phyloP scores from a whole-genome alignment of 1,140 invertebrate species.

The Lasaia peninsularis region DNA sequence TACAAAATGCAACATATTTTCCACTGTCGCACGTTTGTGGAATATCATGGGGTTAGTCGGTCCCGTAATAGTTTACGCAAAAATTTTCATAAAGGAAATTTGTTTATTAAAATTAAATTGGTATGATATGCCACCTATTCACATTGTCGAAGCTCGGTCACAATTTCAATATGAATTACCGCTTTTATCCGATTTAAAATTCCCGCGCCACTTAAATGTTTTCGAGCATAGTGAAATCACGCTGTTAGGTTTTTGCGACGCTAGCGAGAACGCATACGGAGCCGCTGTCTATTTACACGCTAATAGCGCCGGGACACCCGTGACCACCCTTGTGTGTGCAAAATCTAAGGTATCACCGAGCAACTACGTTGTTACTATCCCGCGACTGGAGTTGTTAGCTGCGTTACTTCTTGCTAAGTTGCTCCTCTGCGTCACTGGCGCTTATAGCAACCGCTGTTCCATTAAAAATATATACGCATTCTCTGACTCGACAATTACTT shows the following conservation, averaged over 20 bases:
- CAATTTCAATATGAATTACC: conserved; percentile 16
- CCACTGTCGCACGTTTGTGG: conserved; percentile 22
- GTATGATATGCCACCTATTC: conserved; percentile 35
- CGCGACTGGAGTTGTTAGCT: too few relatives aligned
- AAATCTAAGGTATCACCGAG: too few relatives aligned
- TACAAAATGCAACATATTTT: conserved; percentile 18
- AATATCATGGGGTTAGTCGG: conserved; percentile 29
- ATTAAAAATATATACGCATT: too few relatives aligned
- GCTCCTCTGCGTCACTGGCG: too few relatives aligned
- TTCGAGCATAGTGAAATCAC: neutral
- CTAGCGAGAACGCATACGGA: conserved; percentile 18
- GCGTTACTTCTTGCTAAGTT: too few relatives aligned
- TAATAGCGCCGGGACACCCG: too few relatives aligned
- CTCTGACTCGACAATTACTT: too few relatives aligned
- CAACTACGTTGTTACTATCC: too few relatives aligned
- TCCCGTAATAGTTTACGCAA: conserved; percentile 31
- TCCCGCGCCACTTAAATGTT: conserved; percentile 18
- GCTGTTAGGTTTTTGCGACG: conserved; percentile 19
- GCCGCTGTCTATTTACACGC: conserved; percentile 21
- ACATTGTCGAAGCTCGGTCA: neutral
- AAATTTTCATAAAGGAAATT: conserved; percentile 43
- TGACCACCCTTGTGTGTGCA: too few relatives aligned
- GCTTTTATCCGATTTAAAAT: conserved; percentile 4
- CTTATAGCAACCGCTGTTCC: too few relatives aligned
- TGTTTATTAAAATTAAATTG: conserved; percentile 39